Conservation (phyloP, 2,113 vertebrate species). For the Hystrix cristata region DNA sequence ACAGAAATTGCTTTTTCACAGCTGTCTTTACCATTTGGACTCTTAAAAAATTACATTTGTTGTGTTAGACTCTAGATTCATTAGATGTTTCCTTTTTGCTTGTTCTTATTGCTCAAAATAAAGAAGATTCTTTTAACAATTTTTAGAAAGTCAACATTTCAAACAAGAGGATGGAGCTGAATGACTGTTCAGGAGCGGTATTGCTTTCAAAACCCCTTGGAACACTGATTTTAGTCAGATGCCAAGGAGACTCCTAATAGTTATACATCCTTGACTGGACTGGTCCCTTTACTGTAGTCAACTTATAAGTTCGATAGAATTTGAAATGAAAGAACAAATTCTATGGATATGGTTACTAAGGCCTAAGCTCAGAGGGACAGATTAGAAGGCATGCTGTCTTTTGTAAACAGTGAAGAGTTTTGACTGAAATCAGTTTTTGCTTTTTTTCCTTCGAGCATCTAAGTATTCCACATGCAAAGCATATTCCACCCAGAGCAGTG, state of each 20-base stretch:
- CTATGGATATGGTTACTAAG: conserved; percentile 69
- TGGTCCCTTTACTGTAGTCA: conserved; percentile 63
- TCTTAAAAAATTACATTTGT: conserved; percentile 84
- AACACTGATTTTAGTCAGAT: conserved; percentile 80
- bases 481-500: conserved; percentile 31
- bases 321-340: conserved; percentile 77
- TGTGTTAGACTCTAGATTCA: conserved; percentile 90
- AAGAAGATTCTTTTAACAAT: conserved; percentile 75
- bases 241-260: conserved; percentile 87
- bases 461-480: conserved; percentile 62
- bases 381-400: conserved; percentile 67
- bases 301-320: conserved; percentile 71
- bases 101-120: conserved; percentile 76
- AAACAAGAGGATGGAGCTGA: conserved; percentile 62
- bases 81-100: conserved; percentile 84
- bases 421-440: conserved; percentile 50
- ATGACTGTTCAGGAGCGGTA: conserved; percentile 64
- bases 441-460: conserved; percentile 71
- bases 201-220: conserved; percentile 71
- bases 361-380: conserved; percentile 49
- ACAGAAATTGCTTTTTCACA: conserved; percentile 78
- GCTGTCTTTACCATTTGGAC: conserved; percentile 85
- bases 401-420: conserved; percentile 58
- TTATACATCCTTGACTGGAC: conserved; percentile 69
- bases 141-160: conserved; percentile 41